Base-by-base conservation (phyloP, 1,140 invertebrate species). In the Drosophila pallidifrons region DNA sequence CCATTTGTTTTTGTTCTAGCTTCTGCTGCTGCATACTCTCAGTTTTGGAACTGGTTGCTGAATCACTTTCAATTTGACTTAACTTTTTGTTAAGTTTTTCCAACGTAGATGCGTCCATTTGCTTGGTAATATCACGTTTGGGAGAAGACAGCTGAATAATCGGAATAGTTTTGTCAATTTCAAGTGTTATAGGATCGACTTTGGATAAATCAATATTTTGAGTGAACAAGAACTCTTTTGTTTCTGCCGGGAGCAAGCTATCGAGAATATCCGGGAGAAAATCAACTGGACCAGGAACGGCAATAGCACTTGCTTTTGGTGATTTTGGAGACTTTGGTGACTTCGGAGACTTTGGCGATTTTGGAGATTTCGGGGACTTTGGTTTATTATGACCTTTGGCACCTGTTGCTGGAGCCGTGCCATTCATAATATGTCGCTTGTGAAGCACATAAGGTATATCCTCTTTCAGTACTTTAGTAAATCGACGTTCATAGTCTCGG, bases 401-500 rank as follows among this genome's bases (percentile, higher is more conserved):
- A 65, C 94, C 93, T 70, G 92, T 93, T 1, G 94, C 94, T 0
- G 95, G 95, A 0, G 96, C 95, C 2, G 96, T 96, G 0, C 96
- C 96, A 87, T 97, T 97, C 95, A 97, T 96, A 5, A 97, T 94
- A 81, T 97, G 96, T 7, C 96, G 93, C 82, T 97, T 97, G 83
- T 97, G 96, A 25, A 97, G 93, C 3, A 96, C 96, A 81, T 97
- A 97, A 0, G 96, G 96, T 88, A 97, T 97, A 77, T 97, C 96
- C 63, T 93, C 92, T 51, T 93, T 93, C 0, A 93, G 49, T 0
- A 87, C 78, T 52, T 91, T 92, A 5, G 91, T 83, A 10, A 88
- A 88, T 13, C 91, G 93, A 5, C 93, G 93, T 60, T 94, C 94
- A 64, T 94, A 94, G 46, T 94, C 94, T 70, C 94, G 93, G 72